Evolutionary conservation across 2,888 invertebrate genomes (phyloP), one percentile per base, ranked within the genome.

Genomic region (Metellina segmentata): DNA sequence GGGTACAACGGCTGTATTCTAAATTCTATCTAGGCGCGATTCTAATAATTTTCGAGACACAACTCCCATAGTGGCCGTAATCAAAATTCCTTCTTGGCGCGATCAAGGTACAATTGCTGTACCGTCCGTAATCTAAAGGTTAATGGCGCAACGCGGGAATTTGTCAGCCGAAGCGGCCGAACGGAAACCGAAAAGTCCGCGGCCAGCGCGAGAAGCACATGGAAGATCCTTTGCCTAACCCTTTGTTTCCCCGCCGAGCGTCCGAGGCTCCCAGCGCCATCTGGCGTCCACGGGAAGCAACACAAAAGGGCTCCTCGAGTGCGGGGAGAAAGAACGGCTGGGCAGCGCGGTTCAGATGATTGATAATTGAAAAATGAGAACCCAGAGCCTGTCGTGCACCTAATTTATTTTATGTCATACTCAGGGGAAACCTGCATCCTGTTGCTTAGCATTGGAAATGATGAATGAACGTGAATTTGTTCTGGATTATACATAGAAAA

Each of bases 331-430:
- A 81, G 82, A 91, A 82, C 87, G 86, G 82, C 82, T 86, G 86
- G 87, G 81, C 88, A 88, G 83, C 79, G 82, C 52, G 77, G 87
- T 77, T 78, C 71, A 77, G 78, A 89, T 92, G 92, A 92, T 92
- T 92, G 92, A 92, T 92, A 92, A 92, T 92, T 92, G 92, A 92
- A 92, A 92, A 92, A 92, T 92, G 92, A 92, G 92, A 92, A 82
- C 92, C 89, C 85, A 79, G 92, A 92, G 92, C 88, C 92, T 92
- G 92, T 92, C 92, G 92, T 92, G 92, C 92, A 92, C 89, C 92
- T 89, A 92, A 92, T 92, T 92, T 92, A 92, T 92, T 92, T 92
- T 89, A 92, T 92, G 92, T 92, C 92, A 92, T 89, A 92, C 88
- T 89, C 92, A 92, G 92, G 92, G 89, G 92, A 92, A 89, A 89